Evolutionary conservation across 2,888 invertebrate species (phyloP).

Genomic region (Crossocerus cetratus): DNA sequence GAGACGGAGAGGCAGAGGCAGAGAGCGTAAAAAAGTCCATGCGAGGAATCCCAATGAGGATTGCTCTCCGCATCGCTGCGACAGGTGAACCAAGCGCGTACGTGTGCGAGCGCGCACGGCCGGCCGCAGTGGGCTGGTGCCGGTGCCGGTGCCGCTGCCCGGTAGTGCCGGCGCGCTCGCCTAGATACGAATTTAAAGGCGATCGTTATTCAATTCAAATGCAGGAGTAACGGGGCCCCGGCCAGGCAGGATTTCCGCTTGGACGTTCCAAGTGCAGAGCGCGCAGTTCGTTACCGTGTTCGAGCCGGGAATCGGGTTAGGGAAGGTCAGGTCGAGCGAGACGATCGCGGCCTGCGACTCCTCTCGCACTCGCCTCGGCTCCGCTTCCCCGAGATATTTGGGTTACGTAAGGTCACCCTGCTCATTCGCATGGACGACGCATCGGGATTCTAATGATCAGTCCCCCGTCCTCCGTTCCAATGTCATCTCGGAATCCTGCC

Average conservation of each 20-base stretch:
- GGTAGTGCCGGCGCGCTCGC: conserved; percentile 33
- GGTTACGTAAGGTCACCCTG: conserved; percentile 49
- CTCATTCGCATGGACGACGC: conserved; percentile 24
- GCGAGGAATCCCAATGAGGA: conserved; percentile 53
- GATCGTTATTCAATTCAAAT: conserved; percentile 66
- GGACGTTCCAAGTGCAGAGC: conserved; percentile 30
- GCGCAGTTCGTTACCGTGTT: conserved; percentile 48
- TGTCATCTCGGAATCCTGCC: neutral
- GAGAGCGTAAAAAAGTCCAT: conserved; percentile 38
- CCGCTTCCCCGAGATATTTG: conserved; percentile 26
- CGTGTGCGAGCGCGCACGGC: conserved; percentile 21
- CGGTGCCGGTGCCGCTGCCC: too few species aligned
- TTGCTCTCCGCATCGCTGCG: conserved; percentile 35
- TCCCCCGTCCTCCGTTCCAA: neutral
- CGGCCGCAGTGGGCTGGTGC: neutral
- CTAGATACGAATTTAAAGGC: conserved; percentile 62
- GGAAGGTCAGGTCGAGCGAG: conserved; percentile 56
- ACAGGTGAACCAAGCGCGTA: conserved; percentile 52
- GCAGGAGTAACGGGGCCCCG: conserved; percentile 52
- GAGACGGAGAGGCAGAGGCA: neutral
- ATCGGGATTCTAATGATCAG: neutral
- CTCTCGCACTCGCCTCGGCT: neutral
- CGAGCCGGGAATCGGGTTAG: conserved; percentile 55
- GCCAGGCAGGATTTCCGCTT: conserved; percentile 57
- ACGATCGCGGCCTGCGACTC: conserved; percentile 40